These are phyloP conservation scores for Crotalus horridus DNA, from an alignment of 2,113 vertebrate species.

Conservation along the genomic window DNA sequence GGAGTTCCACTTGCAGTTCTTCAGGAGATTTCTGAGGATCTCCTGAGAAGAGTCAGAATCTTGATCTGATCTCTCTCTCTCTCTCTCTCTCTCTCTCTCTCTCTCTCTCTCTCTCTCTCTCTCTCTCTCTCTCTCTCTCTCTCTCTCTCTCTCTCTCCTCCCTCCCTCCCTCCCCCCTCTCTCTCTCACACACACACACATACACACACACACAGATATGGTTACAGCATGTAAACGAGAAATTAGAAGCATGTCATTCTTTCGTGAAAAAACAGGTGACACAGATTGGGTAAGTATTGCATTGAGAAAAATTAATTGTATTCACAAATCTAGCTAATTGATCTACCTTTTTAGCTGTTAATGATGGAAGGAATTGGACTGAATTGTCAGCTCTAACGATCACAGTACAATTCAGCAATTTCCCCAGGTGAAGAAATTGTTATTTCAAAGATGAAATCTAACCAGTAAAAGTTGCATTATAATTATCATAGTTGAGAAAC, in stretches of 20 bases:
- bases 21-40: too few species aligned
- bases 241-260: neutral
- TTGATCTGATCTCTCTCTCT: too few species aligned
- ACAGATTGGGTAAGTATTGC: neutral
- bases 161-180: too few species aligned
- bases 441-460: neutral
- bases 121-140: too few species aligned
- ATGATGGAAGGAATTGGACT: neutral
- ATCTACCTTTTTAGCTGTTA: neutral
- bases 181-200: neutral
- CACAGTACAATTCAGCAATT: neutral
- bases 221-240: neutral
- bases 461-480: neutral
- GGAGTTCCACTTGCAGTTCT: neutral
- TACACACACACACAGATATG: neutral
- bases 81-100: too few species aligned
- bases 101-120: too few species aligned
- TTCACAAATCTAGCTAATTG: neutral
- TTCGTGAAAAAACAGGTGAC: neutral
- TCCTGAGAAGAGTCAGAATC: too few species aligned
- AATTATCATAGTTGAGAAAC: neutral
- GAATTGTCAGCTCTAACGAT: neutral
- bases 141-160: too few species aligned
- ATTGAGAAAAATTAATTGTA: neutral
- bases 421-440: neutral